Conservation (phyloP, 2,888 invertebrate species). For the Oscheius myriophilus region DNA sequence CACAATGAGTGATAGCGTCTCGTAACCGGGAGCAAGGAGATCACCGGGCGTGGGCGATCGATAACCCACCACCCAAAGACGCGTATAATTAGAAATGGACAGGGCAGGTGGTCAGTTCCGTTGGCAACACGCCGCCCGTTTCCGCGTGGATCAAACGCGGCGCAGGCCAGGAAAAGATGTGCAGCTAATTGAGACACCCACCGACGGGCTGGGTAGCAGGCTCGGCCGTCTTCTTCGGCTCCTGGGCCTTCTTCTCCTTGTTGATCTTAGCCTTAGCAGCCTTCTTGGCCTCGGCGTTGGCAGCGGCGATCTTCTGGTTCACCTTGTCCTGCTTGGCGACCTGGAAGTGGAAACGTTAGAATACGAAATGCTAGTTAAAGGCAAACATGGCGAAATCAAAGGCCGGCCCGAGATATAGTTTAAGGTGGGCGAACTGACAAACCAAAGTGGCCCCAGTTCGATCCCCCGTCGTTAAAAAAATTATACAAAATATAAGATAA, state of each 20-base stretch:
- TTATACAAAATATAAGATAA: too few relatives aligned
- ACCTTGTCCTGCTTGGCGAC: constrained; percentile 37
- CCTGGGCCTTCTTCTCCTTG: constrained; percentile 14
- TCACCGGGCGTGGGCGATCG: too few relatives aligned
- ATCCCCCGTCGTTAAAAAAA: too few relatives aligned
- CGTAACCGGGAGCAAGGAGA: neutral
- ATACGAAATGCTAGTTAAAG: neutral
- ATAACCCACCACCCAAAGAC: neutral
- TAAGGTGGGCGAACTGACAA: too few relatives aligned
- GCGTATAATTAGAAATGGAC: constrained; percentile 5
- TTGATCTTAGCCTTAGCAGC: constrained; percentile 1
- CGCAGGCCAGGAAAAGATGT: too few relatives aligned
- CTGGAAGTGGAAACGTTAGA: constrained; percentile 1
- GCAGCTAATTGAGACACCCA: neutral
- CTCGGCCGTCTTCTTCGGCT: neutral
- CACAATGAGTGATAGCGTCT: too few relatives aligned
- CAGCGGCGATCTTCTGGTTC: constrained; percentile 23
- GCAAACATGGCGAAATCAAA: too few relatives aligned
- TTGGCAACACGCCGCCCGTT: too few relatives aligned
- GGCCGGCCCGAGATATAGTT: too few relatives aligned
- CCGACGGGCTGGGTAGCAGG: neutral
- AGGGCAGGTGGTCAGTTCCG: constrained; percentile 3
- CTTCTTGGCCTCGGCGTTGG: constrained; percentile 3
- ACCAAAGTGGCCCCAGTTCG: too few relatives aligned
- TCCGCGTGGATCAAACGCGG: too few relatives aligned